Percentiles rank a stretch among this genome's conserved stretches.
Evolutionary conservation across 2,113 vertebrate species (phyloP).

Genomic region (Collichthys lucidus): DNA sequence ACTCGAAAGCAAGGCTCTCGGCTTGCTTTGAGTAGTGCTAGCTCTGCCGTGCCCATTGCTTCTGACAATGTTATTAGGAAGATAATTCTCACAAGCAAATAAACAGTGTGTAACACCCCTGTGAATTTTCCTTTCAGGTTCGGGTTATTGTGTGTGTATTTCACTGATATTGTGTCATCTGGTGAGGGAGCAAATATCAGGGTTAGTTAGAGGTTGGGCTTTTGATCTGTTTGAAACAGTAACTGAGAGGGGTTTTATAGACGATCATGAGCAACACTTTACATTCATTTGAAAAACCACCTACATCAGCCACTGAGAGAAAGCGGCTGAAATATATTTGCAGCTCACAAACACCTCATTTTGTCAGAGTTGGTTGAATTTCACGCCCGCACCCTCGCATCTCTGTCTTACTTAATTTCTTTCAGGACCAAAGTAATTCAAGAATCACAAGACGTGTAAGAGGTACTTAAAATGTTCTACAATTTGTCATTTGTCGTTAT

Average conservation of each 20-base stretch:
- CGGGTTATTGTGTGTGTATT: conserved; percentile 64
- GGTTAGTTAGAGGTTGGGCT: conserved; percentile 50
- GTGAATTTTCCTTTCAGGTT: conserved; percentile 56
- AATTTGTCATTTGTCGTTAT: conserved; percentile 40
- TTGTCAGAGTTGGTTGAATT: conserved; percentile 20
- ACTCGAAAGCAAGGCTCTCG: conserved; percentile 45
- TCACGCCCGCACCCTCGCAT: neutral
- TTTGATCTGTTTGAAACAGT: conserved; percentile 43
- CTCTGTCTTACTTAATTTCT: conserved; percentile 24
- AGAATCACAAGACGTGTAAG: conserved; percentile 18
- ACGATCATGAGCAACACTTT: conserved; percentile 31
- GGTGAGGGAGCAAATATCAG: conserved; percentile 43
- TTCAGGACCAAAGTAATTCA: conserved; percentile 12
- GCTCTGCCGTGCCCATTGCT: conserved; percentile 11
- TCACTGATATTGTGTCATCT: conserved; percentile 70
- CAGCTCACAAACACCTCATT: conserved; percentile 2
- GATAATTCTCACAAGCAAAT: conserved; percentile 61
- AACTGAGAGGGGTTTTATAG: conserved; percentile 30
- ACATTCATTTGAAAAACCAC: conserved; percentile 3
- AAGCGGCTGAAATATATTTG: conserved; percentile 1
- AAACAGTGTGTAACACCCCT: conserved; percentile 52
- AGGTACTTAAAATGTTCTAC: conserved; percentile 10
- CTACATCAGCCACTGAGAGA: conserved; percentile 10
- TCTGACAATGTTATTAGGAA: conserved; percentile 57
- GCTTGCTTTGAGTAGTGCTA: conserved; percentile 41